phyloP scores from a whole-genome alignment of 2,888 invertebrate species.

The Drosophila testacea region DNA sequence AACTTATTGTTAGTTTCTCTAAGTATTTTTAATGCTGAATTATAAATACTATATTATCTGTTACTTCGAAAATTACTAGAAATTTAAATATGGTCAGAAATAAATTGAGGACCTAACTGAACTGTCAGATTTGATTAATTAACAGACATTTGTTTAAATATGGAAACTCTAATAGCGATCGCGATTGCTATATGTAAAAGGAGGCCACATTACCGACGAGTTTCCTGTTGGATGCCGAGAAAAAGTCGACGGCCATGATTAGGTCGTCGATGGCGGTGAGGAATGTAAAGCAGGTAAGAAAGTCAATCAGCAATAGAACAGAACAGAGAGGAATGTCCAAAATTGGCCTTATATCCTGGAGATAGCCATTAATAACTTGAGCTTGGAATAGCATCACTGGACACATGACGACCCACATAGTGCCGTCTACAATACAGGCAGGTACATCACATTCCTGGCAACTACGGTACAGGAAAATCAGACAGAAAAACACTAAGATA shows the following conservation, averaged over 20 bases:
- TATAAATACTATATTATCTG: too few species aligned
- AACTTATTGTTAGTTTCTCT: background rate
- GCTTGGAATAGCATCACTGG: constrained; percentile 58
- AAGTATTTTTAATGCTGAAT: too few species aligned
- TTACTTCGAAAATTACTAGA: background rate
- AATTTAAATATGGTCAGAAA: background rate
- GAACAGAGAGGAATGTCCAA: constrained; percentile 56
- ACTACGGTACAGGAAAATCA: background rate
- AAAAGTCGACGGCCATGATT: background rate
- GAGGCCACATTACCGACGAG: background rate
- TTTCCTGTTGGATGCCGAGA: background rate
- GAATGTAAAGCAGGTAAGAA: constrained; percentile 37
- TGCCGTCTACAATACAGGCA: background rate
- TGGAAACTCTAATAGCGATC: background rate
- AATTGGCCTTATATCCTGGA: constrained; percentile 13
- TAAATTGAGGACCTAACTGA: background rate
- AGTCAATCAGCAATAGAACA: constrained; percentile 54
- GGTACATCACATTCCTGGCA: background rate
- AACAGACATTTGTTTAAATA: background rate
- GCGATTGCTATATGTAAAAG: background rate
- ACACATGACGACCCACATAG: constrained; percentile 23
- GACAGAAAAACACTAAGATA: background rate
- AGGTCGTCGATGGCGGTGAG: constrained; percentile 21
- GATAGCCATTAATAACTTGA: constrained; percentile 54
- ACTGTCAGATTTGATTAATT: background rate